phyloP scores from a whole-genome alignment of 2,797 vertebrate species.

The Diglossa cyanea region DNA sequence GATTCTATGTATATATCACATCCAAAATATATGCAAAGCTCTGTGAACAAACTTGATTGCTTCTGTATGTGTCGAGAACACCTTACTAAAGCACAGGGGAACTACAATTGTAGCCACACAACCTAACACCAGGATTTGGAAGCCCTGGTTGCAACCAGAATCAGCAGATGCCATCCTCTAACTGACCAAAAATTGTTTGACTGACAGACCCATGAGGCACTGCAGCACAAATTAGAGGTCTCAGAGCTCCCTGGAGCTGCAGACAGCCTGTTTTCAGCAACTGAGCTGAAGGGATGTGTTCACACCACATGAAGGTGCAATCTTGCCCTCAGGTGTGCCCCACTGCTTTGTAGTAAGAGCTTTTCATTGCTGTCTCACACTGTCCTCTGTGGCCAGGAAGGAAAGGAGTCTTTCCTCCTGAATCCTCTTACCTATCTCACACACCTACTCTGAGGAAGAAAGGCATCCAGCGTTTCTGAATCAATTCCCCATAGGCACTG shows the following conservation, averaged over 20 bases:
- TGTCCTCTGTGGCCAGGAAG: not conserved
- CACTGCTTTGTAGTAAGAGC: not conserved
- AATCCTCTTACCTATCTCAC: not conserved
- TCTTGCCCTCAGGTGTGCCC: not conserved
- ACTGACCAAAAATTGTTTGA: not conserved
- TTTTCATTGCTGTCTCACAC: not conserved
- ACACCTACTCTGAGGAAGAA: not conserved
- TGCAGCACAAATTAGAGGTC: not conserved
- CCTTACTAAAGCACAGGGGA: not conserved
- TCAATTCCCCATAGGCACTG: not conserved
- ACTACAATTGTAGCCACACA: not conserved
- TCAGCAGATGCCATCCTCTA: not conserved
- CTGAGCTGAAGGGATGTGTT: not conserved
- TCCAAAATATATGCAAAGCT: not conserved
- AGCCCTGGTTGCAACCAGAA: not conserved
- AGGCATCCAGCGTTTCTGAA: not conserved
- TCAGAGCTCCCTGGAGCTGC: not conserved
- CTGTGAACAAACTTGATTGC: not conserved
- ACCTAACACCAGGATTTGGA: not conserved
- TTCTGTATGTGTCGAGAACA: not conserved
- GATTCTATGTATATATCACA: not conserved
- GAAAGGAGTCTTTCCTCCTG: not conserved
- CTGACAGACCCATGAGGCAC: not conserved
- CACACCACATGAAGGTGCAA: not conserved
- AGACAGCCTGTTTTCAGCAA: not conserved